Conservation (phyloP, 1,140 invertebrate species). For the roundworm (Caenorhabditis elegans) region WBcel235 BX284606.5:4128001-4128500, state of each 20-base stretch:
- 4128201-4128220: conserved; percentile 35
- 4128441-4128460: neutral
- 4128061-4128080: conserved; percentile 21
- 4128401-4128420: neutral
- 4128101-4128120: neutral
- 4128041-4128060: conserved; percentile 26
- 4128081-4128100: neutral
- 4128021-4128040: conserved; percentile 15
- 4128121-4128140: conserved; percentile 22
- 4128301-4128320: neutral
- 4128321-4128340: neutral
- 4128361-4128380: neutral
- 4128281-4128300: neutral
- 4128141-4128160: neutral
- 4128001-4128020: conserved; percentile 35
- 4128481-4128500: neutral
- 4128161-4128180: conserved; percentile 36
- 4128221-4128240: conserved; percentile 7
- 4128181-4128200: conserved; percentile 39
- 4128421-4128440: neutral
- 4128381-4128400: neutral
- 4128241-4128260: conserved; percentile 10
- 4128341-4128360: conserved; percentile 15
- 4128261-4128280: conserved; percentile 14
- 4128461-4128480: neutral